Base-by-base conservation (phyloP, 2,797 vertebrate genomes). In the Crax fasciolata region DNA sequence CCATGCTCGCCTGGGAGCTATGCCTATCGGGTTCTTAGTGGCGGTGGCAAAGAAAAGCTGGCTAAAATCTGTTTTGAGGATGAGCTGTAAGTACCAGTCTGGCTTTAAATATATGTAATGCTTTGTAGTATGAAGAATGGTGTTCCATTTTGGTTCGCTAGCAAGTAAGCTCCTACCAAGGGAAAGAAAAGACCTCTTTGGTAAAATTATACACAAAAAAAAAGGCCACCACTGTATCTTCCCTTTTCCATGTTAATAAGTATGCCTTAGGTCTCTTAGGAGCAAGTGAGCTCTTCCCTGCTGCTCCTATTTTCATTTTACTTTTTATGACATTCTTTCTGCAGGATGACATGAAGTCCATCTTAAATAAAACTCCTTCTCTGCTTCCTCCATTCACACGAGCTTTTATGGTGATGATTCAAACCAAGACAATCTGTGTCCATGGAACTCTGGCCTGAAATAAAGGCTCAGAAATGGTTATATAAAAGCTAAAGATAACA, bases 61-160 rank as follows among this genome's bases (percentile, higher is more conserved):
- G 97, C 98, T 41, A 96, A 97, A 84, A 97, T 98, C 49, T 98
- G 98, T 91, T 98, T 98, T 93, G 97, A 98, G 59, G 98, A 98
- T 57, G 76, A 98, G 30, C 71, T 98, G 98, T 98, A 73, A 98
- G 98, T 98, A 78, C 32, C 9, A 2, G 24, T 58, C 25, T 15
- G 16, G 62, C 24, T 86, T 63, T 9, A 10, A 61, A 65, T 30
- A 27, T 27, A 21, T 76, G 12, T 15, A 10, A 61, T 24, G 8
- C 23, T 86, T 61, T 55, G 21, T 25, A 9, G 4, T 24, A 11
- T 46, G 55, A 66, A 54, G 28, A 85, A 57, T 14, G 3, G 0
- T n/a, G 23, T 62, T 87, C n/a, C n/a, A 32, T 28, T 78, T 89
- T 71, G 28, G 23, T 44, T 79, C 41, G 48, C 9, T 5, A 51